Base-by-base conservation (phyloP, 2,888 invertebrate species). In the Parapristionchus giblindavisi region DNA sequence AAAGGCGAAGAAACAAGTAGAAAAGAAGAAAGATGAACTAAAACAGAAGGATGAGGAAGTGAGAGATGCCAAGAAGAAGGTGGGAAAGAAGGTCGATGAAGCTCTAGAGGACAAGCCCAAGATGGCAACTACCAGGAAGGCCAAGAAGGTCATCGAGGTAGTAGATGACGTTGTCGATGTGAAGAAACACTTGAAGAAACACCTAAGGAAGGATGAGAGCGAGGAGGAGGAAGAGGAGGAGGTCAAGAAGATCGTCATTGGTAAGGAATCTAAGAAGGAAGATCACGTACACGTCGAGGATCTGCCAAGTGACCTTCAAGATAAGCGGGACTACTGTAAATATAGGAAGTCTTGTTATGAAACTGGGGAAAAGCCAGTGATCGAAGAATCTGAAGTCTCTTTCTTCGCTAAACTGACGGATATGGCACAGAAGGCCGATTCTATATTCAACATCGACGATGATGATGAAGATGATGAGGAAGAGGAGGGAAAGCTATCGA, bases 321-420 rank as follows among this genome's bases (percentile, higher is more conserved):
- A 63, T 24, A 38, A 40, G 27, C 32, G 36, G 63, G 63, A 63
- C 1, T 63, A 63, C 63, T 84, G 85, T 77, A 81, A 82, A 66
- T 83, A 81, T 56, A 77, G 85, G 27, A 78, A 83, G 71, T 77
- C 81, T 1, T 85, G 85, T 75, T 84, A 84, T 65, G 80, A 78
- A 40, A 80, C 78, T 40, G 83, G 81, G 40, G 27, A 56, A 11
- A 34, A 54, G 40, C 54, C 54, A 38, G 29, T 21, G 21, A 72
- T 54, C 56, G 77, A 38, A 43, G 14, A 14, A 27, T 63, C 63
- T 43, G 43, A 38, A 32, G 43, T 63, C 40, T 63, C 63, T 17
- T n/a, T 29, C 72, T 56, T 68, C 76, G 43, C 52, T 60, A 27
- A 51, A 38, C 52, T 52, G 14, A 32, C 38, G 21, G 43, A 68